Conservation (phyloP, 37 sponge, comb jelly and placozoan genomes). For the Halisarca cf. caerulea region DNA sequence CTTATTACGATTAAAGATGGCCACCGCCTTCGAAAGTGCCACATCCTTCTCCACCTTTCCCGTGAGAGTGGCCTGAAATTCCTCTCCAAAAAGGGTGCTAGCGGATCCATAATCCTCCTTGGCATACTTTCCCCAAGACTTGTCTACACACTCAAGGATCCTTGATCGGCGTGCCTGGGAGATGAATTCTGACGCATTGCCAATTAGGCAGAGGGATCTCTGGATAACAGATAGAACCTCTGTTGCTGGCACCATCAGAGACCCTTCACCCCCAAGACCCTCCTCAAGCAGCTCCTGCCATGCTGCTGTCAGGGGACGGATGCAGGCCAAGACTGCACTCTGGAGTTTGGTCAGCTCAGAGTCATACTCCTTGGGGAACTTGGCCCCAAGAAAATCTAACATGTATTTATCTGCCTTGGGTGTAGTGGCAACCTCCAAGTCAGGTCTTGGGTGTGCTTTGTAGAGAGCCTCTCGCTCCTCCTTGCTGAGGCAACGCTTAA, state of each 20-base stretch:
- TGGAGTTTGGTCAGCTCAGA: constrained; percentile 14
- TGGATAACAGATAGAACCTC: background rate
- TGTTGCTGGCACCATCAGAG: background rate
- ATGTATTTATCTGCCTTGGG: constrained; percentile 34
- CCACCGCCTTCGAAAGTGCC: constrained; percentile 27
- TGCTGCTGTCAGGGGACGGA: constrained; percentile 21
- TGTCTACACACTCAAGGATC: background rate
- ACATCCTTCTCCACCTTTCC: constrained; percentile 22
- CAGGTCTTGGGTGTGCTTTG: constrained; percentile 10
- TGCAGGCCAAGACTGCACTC: background rate
- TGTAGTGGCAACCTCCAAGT: background rate
- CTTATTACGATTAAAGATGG: constrained; percentile 20
- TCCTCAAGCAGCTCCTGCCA: constrained; percentile 18
- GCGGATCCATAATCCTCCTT: background rate
- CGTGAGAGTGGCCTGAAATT: constrained; percentile 10
- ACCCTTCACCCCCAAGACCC: background rate
- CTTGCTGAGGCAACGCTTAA: constrained; percentile 34
- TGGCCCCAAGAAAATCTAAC: background rate
- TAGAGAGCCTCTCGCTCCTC: constrained; percentile 34
- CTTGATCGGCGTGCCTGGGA: background rate
- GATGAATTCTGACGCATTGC: constrained; percentile 8
- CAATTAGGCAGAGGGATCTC: background rate
- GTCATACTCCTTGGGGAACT: constrained; percentile 20
- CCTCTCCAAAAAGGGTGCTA: constrained; percentile 28
- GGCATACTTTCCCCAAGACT: background rate